Base-by-base conservation (phyloP, 2,888 invertebrate genomes). In the Erebia epiphron region DNA sequence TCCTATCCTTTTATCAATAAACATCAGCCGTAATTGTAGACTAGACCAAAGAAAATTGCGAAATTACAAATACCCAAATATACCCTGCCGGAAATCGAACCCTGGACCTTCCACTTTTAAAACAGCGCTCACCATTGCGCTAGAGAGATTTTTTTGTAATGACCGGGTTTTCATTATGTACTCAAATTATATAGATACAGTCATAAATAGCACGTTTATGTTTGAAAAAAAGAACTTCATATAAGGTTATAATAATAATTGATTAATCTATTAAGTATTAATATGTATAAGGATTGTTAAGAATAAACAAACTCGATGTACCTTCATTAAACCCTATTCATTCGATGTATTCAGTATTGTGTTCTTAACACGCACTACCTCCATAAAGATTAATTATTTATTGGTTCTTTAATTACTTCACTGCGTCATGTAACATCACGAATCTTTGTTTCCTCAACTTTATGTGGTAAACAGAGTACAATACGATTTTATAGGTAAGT, bases 371-470 rank as follows among this genome's bases (percentile, higher is more conserved):
- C 46, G 66, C 49, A 41, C 67, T 72, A 46, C 70, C 72, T 72
- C 72, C 54, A 74, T 74, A 74, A 74, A 72, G 74, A 74, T 74
- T 74, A 74, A 74, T 74, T 7, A 7, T 7, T 26, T 35, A 35
- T 35, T 72, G 16, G 9, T 52, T 52, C 52, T 52, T 52, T 52
- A 52, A 52, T 52, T 52, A 65, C 57, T 58, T n/a, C 46, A 58
- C 62, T 65, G 58, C 68, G 72, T 70, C 70, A 70, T 58, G 49
- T 16, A n/a, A 14, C 26, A n/a, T 61, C 66, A 63, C 63, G 60
- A 66, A 35, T 18, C 35, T 68, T 61, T 21, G 10, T 43, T 62
- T 26, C 2, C 26, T 26, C 26, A 26, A 26, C 26, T 26, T 26
- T 26, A 26, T 26, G 5, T 5, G 14, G n/a, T 14, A 14, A 14